A percentile compares a stretch with the other conserved stretches of the same genome.
These are phyloP conservation scores for Bibio marci DNA, from an alignment of 2,888 invertebrate genomes.

Conservation along the genomic window DNA sequence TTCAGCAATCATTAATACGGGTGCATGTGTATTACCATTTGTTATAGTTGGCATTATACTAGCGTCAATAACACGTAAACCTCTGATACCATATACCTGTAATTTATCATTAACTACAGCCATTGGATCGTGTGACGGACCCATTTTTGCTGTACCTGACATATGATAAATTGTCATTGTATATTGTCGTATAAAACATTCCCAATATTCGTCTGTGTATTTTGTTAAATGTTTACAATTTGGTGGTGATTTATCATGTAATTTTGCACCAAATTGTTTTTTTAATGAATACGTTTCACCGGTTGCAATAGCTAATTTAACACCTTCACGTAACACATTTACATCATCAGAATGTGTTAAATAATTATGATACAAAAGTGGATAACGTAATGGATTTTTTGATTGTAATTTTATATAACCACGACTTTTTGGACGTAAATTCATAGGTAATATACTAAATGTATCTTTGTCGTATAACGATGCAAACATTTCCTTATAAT, in stretches of 20 bases:
- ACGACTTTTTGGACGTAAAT: slow-evolving; percentile 71
- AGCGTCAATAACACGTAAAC: slow-evolving; percentile 69
- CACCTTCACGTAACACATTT: slow-evolving; percentile 64
- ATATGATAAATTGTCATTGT: slow-evolving; percentile 79
- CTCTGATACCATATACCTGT: slow-evolving; percentile 57
- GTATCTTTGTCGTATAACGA: slow-evolving; percentile 58
- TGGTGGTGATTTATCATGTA: slow-evolving; percentile 55
- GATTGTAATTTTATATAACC: slow-evolving; percentile 61
- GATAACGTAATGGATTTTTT: slow-evolving; percentile 58
- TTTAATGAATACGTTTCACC: slow-evolving; percentile 63
- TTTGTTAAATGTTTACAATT: slow-evolving; percentile 64
- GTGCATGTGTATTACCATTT: slow-evolving; percentile 50
- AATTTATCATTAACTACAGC: slow-evolving; percentile 68
- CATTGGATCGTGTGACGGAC: slow-evolving; percentile 52
- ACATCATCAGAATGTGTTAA: slow-evolving; percentile 75
- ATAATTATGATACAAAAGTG: slow-evolving; percentile 82
- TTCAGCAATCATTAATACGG: slow-evolving; percentile 78
- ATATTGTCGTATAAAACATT: slow-evolving; percentile 65
- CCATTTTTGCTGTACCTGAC: slow-evolving; percentile 75
- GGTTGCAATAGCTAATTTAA: slow-evolving; percentile 67
- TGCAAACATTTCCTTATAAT: slow-evolving; percentile 57
- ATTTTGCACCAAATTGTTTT: slow-evolving; percentile 60
- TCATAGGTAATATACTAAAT: slow-evolving; percentile 74
- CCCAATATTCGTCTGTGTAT: slow-evolving; percentile 76
- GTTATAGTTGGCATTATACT: slow-evolving; percentile 78